Conservation (phyloP, 2,888 invertebrate species). For the Catocala nupta region DNA sequence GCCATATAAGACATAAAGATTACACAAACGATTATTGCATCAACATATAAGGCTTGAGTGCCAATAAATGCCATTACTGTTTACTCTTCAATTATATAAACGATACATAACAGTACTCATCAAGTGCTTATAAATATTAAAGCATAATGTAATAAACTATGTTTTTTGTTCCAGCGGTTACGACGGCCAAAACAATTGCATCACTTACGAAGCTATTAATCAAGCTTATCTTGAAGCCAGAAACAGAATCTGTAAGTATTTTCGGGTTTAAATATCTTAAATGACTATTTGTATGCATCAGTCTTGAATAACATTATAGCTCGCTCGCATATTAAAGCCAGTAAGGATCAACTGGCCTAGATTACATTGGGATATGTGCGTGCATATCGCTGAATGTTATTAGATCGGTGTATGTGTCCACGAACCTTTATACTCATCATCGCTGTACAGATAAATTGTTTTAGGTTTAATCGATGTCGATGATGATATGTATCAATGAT, state of each 20-base stretch:
- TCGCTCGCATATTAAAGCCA: too few relatives aligned
- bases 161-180: constrained; percentile 87
- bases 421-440: too few relatives aligned
- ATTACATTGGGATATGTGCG: too few relatives aligned
- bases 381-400: too few relatives aligned
- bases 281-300: too few relatives aligned
- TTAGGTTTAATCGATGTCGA: too few relatives aligned
- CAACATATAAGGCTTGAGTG: constrained; percentile 12
- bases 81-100: constrained; percentile 26
- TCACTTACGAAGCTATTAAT: constrained; percentile 96
- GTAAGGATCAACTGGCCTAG: too few relatives aligned
- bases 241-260: constrained; percentile 94
- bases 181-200: constrained; percentile 92
- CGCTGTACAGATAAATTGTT: too few relatives aligned
- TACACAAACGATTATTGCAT: constrained; percentile 13
- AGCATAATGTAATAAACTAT: constrained; percentile 22
- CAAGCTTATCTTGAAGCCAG: constrained; percentile 95
- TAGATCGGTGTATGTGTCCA: too few relatives aligned
- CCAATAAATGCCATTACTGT: constrained; percentile 20
- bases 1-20: constrained; percentile 4
- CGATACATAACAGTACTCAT: constrained; percentile 3
- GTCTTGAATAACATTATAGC: too few relatives aligned
- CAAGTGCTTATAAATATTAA: constrained; percentile 22
- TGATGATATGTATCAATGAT: too few relatives aligned
- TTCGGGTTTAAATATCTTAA: too few relatives aligned